phyloP scores from a whole-genome alignment of 2,888 invertebrate genomes.

The Hirtodrosophila confusa region DNA sequence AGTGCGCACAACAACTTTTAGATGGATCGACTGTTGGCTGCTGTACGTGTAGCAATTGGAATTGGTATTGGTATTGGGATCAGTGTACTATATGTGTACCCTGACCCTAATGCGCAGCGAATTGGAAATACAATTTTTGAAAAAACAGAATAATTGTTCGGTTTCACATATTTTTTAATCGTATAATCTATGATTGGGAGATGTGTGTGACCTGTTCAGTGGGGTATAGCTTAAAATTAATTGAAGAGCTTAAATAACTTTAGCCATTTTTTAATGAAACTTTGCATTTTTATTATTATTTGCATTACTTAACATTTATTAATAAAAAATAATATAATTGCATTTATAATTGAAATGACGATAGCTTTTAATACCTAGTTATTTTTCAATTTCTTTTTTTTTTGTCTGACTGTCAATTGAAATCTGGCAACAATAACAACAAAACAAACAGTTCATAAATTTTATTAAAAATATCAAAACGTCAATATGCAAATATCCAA shows the following conservation, averaged over 20 bases:
- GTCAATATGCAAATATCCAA: conserved; percentile 6
- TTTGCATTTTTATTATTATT: too few relatives aligned
- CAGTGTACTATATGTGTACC: conserved; percentile 15
- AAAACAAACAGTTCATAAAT: too few relatives aligned
- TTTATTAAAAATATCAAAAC: not conserved
- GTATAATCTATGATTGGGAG: conserved; percentile 19
- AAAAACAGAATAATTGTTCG: conserved; percentile 1
- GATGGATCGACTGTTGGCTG: conserved; percentile 27
- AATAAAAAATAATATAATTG: too few relatives aligned
- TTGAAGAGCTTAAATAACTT: not conserved
- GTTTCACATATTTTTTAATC: conserved; percentile 4
- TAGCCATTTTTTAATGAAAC: too few relatives aligned
- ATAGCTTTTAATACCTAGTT: too few relatives aligned
- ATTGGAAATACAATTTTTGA: conserved; percentile 42
- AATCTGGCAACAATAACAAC: too few relatives aligned
- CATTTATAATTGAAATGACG: too few relatives aligned
- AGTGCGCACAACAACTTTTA: conserved; percentile 13
- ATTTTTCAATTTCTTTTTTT: too few relatives aligned
- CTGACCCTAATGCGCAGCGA: conserved; percentile 46
- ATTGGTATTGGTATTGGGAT: conserved; percentile 25
- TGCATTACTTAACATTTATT: too few relatives aligned
- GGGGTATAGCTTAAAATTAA: not conserved
- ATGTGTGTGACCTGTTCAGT: conserved; percentile 3
- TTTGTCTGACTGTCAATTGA: too few relatives aligned
- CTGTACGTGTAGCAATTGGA: conserved; percentile 1